phyloP scores from a whole-genome alignment of 1,140 invertebrate genomes.

The Euwallacea similis region DNA sequence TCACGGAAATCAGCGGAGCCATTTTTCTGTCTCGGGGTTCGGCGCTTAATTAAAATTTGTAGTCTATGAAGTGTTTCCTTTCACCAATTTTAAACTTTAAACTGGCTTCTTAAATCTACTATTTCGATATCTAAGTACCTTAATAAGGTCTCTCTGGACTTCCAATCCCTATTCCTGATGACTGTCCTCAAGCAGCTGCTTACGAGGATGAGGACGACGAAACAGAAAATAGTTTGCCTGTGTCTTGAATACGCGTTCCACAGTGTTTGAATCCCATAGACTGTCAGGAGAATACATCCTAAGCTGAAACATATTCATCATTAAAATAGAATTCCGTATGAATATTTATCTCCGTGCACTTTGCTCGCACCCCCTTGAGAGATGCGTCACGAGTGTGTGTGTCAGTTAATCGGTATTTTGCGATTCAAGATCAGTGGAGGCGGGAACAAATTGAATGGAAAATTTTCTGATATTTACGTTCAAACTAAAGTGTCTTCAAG shows the following conservation, averaged over 20 bases:
- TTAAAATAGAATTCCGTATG: no score
- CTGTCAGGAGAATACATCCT: slow-evolving; percentile 66
- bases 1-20: not conserved
- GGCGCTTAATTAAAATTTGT: no score
- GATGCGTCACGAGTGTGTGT: no score
- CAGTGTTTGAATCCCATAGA: slow-evolving; percentile 64
- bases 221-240: slow-evolving; percentile 56
- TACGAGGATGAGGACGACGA: slow-evolving; percentile 62
- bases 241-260: slow-evolving; percentile 58
- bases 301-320: slow-evolving; percentile 58
- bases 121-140: slow-evolving; percentile 56
- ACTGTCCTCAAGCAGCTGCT: slow-evolving; percentile 67
- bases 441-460: not conserved
- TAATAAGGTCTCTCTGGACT: slow-evolving; percentile 72
- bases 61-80: no score
- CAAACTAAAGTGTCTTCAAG: not conserved
- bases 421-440: no score
- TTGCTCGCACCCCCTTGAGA: no score
- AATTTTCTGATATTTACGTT: slow-evolving; percentile 2
- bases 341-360: no score
- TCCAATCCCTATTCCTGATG: slow-evolving; percentile 76
- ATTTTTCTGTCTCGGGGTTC: not conserved
- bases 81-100: no score
- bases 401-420: no score
- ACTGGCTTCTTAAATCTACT: no score